Conservation (phyloP, 2,888 invertebrate genomes). For the Ephialtes manifestator region DNA sequence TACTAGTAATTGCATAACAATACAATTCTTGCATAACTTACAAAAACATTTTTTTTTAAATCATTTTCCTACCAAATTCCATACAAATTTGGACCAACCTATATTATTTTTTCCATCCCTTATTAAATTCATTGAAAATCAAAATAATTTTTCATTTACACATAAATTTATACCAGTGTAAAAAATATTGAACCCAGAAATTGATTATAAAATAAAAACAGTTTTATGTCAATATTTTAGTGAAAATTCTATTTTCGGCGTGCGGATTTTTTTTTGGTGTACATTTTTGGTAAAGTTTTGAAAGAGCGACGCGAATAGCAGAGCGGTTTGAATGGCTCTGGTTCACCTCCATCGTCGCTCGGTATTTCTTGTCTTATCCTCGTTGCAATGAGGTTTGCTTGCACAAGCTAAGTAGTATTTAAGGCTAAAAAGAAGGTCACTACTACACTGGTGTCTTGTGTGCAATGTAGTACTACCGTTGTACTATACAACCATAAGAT, state of each 20-base stretch:
- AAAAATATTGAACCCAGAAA: too few relatives aligned
- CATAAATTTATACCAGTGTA: too few relatives aligned
- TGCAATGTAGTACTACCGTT: constrained; percentile 42
- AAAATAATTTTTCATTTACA: too few relatives aligned
- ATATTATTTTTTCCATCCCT: too few relatives aligned
- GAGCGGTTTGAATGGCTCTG: constrained; percentile 13
- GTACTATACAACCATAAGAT: constrained; percentile 28
- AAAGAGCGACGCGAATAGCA: constrained; percentile 14
- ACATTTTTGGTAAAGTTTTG: neutral
- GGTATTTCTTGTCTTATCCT: constrained; percentile 1
- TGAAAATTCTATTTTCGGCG: neutral
- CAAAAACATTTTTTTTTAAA: too few relatives aligned
- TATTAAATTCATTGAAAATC: too few relatives aligned
- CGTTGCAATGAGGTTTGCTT: constrained; percentile 62
- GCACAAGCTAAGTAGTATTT: constrained; percentile 70
- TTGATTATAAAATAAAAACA: too few relatives aligned
- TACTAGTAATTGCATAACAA: too few relatives aligned
- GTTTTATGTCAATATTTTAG: neutral
- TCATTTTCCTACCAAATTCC: too few relatives aligned
- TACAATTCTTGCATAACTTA: too few relatives aligned
- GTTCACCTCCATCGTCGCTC: constrained; percentile 29
- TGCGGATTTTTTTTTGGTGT: neutral
- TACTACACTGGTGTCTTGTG: constrained; percentile 62
- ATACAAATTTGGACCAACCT: too few relatives aligned
- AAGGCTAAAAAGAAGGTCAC: constrained; percentile 72